Percentiles rank a stretch among this genome's conserved stretches.
Evolutionary conservation across 2,888 invertebrate genomes (phyloP).

Genomic region (Lobophora halterata): DNA sequence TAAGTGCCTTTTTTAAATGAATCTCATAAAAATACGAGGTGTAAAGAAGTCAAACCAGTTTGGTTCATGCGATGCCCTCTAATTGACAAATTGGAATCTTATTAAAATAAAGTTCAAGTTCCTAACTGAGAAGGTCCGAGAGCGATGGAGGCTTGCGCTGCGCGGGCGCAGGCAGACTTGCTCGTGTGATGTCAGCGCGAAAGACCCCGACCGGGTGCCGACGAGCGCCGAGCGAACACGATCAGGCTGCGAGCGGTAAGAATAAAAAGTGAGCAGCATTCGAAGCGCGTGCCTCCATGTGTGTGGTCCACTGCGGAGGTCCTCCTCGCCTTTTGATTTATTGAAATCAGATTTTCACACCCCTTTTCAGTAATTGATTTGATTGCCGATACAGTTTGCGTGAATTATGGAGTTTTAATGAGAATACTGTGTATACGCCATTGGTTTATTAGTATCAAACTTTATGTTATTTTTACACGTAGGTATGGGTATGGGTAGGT

Average conservation of each 20-base stretch:
- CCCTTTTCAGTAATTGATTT: slow-evolving; percentile 53
- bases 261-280: slow-evolving; percentile 80
- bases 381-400: slow-evolving; percentile 31
- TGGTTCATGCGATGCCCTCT: slow-evolving; percentile 76
- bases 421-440: slow-evolving; percentile 13
- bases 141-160: slow-evolving; percentile 35
- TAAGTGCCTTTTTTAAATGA: slow-evolving; percentile 53
- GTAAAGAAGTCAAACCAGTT: slow-evolving; percentile 77
- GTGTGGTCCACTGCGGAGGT: slow-evolving; percentile 85
- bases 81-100: slow-evolving; percentile 88
- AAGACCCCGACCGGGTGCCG: slow-evolving; percentile 67
- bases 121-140: slow-evolving; percentile 53
- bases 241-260: slow-evolving; percentile 55
- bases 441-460: slow-evolving; percentile 12
- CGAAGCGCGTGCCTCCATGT: slow-evolving; percentile 88
- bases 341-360: slow-evolving; percentile 72
- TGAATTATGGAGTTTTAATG: slow-evolving; percentile 20
- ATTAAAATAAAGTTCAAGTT: slow-evolving; percentile 83
- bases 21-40: slow-evolving; percentile 63
- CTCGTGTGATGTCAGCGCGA: slow-evolving; percentile 63
- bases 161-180: slow-evolving; percentile 55
- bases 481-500: no score
- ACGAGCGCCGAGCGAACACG: slow-evolving; percentile 65
- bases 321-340: slow-evolving; percentile 71
- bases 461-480: no score